Evolutionary conservation across 2,888 invertebrate genomes (phyloP), one percentile per base, ranked within the genome.

Genomic region (Ligdia adustata): DNA sequence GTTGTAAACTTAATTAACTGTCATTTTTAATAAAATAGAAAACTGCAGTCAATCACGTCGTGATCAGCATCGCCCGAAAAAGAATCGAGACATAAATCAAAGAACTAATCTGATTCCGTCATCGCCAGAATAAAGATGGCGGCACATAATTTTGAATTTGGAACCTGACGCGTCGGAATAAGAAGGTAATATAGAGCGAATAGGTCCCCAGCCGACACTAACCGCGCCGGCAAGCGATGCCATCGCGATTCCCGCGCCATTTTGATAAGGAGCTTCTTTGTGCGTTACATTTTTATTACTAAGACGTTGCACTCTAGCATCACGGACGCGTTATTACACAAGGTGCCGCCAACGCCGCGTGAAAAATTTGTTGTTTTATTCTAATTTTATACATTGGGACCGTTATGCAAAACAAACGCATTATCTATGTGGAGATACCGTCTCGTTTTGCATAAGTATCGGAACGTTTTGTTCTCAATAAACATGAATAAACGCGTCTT

Each of bases 201-300:
- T 73, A 56, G 79, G 72, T 82, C 86, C 86, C 84, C 52, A 60
- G 85, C 52, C 73, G 79, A 62, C 72, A 62, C 74, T 86, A 75
- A 73, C 67, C 55, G 55, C 52, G 61, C 62, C 53, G 62, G 67
- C 66, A 61, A 55, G 61, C 62, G 66, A 62, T 64, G 62, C 61
- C 64, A 69, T 68, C 73, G 65, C 69, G 71, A 69, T 68, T 69
- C 58, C 73, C 66, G 62, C 69, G 72, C 72, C 75, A 73, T 75
- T 73, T 68, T 78, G 77, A 78, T 78, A 78, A 76, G 75, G 57
- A 64, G 62, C 55, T 59, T 56, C 62, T 66, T 68, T 66, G 53
- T 66, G 66, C 65, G 69, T 69, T 67, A 64, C 60, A 49, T 42
- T 70, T 72, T 72, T 72, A 72, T 69, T 60, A 59, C 53, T 34